Conservation (phyloP, 2,113 vertebrate species). For the Myrmophylax atrothorax region DNA sequence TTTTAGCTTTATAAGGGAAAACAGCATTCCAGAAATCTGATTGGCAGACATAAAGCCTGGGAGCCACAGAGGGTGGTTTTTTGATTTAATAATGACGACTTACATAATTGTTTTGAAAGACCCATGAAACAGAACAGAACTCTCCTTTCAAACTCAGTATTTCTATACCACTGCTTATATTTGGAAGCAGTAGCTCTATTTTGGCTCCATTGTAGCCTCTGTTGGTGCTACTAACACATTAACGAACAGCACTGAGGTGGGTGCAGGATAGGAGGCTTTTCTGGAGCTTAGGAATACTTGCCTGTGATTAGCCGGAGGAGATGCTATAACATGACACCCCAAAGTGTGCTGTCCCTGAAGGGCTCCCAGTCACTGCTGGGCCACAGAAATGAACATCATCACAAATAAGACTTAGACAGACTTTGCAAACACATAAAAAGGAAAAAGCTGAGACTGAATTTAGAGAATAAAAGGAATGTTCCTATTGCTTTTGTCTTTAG, state of each 20-base stretch:
- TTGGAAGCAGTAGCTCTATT: slow-evolving; percentile 21
- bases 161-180: neutral
- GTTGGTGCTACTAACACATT: slow-evolving; percentile 54
- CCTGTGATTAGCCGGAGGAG: slow-evolving; percentile 33
- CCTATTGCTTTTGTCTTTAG: slow-evolving; percentile 20
- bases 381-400: slow-evolving; percentile 10
- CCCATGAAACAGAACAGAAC: neutral
- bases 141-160: slow-evolving; percentile 14
- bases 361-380: slow-evolving; percentile 42
- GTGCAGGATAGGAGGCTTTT: neutral
- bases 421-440: slow-evolving; percentile 12
- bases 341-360: slow-evolving; percentile 34
- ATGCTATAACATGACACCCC: neutral
- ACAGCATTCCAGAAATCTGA: slow-evolving; percentile 1
- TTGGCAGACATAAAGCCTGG: slow-evolving; percentile 15
- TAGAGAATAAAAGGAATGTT: neutral
- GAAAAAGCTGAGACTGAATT: slow-evolving; percentile 6
- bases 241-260: slow-evolving; percentile 22
- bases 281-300: slow-evolving; percentile 16
- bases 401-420: neutral
- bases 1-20: slow-evolving; percentile 17
- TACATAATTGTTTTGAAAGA: slow-evolving; percentile 27
- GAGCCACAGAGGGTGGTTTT: slow-evolving; percentile 36
- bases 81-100: slow-evolving; percentile 31
- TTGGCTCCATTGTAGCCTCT: neutral